phyloP scores from a whole-genome alignment of 2,113 vertebrate species.

The Rhineura floridana region DNA sequence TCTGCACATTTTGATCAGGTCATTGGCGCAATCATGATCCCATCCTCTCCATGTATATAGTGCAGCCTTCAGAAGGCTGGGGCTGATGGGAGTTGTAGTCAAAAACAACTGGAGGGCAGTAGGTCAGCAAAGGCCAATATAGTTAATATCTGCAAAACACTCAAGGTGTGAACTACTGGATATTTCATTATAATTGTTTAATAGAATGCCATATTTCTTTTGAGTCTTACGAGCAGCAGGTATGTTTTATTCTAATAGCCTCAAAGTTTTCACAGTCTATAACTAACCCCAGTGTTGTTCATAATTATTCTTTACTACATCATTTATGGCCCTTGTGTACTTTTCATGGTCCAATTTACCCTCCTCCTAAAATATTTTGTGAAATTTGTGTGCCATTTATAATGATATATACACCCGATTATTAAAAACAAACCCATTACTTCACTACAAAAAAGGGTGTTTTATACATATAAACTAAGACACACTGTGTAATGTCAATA shows the following conservation, averaged over 20 bases:
- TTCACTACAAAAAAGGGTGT: constrained; percentile 57
- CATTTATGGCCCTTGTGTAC: constrained; percentile 75
- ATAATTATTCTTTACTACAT: constrained; percentile 78
- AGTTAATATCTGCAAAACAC: background rate
- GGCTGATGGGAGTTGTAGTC: too few relatives aligned
- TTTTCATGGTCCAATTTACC: constrained; percentile 82
- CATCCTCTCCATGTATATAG: background rate
- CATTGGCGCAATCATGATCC: background rate
- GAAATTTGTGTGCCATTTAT: constrained; percentile 74
- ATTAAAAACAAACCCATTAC: constrained; percentile 60
- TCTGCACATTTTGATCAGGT: background rate
- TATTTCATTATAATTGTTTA: constrained; percentile 45
- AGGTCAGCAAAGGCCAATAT: too few relatives aligned
- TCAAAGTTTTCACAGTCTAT: constrained; percentile 73
- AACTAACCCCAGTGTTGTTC: constrained; percentile 72
- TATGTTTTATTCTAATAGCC: constrained; percentile 69
- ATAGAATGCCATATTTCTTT: constrained; percentile 45
- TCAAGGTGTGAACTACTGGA: background rate
- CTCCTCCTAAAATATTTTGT: constrained; percentile 78
- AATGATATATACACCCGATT: constrained; percentile 73
- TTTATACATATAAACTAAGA: constrained; percentile 58
- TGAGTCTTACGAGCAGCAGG: constrained; percentile 32
- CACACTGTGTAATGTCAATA: constrained; percentile 44
- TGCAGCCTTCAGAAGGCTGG: too few relatives aligned
- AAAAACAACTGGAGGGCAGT: too few relatives aligned